These are phyloP conservation scores for Drosophila parthenogenetica DNA, from an alignment of 2,888 invertebrate genomes.

Conservation along the genomic window DNA sequence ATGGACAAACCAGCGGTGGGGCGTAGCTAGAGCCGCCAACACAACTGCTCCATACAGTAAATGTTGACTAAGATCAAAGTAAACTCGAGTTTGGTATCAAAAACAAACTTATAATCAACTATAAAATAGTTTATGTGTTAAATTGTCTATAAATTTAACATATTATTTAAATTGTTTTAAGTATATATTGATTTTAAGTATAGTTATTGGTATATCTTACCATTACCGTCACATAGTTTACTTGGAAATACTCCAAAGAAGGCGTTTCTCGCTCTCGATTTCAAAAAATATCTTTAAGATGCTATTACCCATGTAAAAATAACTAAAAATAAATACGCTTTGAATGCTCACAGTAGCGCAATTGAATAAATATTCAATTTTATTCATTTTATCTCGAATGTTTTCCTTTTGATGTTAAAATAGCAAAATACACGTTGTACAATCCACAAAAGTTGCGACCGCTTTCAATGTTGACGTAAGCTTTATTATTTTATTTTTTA, in stretches of 20 bases:
- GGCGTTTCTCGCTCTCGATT: too few species aligned
- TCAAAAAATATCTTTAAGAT: neutral
- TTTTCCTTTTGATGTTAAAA: slow-evolving; percentile 41
- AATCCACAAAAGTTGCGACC: slow-evolving; percentile 40
- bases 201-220: too few species aligned
- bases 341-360: slow-evolving; percentile 8
- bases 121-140: too few species aligned
- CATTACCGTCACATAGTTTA: too few species aligned
- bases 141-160: too few species aligned
- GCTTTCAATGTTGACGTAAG: slow-evolving; percentile 18
- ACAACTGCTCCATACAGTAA: slow-evolving; percentile 28
- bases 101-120: too few species aligned
- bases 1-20: neutral
- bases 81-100: too few species aligned
- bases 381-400: slow-evolving; percentile 30
- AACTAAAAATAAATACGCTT: neutral
- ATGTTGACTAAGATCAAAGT: slow-evolving; percentile 5
- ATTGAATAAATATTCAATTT: slow-evolving; percentile 46
- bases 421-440: slow-evolving; percentile 14
- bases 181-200: too few species aligned
- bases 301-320: neutral
- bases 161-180: too few species aligned
- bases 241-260: too few species aligned
- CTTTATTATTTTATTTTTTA: slow-evolving; percentile 15
- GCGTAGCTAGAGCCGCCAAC: neutral